Percentiles rank a stretch among this genome's conserved stretches.
Conservation (phyloP, 2,113 vertebrate genomes). For the Illadopsis cleaveri region DNA sequence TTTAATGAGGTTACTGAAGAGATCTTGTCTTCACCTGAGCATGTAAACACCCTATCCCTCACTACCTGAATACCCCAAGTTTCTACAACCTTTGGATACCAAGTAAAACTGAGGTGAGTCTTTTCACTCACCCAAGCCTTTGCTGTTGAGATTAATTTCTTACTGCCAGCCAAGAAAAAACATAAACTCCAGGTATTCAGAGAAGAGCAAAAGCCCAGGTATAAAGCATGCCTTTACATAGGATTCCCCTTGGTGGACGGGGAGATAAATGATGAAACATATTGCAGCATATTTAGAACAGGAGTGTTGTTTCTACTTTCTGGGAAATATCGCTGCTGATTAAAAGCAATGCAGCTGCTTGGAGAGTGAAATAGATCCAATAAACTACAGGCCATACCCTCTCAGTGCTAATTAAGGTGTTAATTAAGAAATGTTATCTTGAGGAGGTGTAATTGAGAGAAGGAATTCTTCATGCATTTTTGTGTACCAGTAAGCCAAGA, state of each 20-base stretch:
- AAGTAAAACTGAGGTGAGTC: background rate
- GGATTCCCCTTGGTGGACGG: background rate
- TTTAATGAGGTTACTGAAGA: background rate
- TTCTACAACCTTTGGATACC: background rate
- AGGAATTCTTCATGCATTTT: background rate
- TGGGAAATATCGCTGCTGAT: conserved; percentile 22
- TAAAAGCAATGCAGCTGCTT: conserved; percentile 54
- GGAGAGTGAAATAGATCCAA: conserved; percentile 38
- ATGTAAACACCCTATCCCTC: background rate
- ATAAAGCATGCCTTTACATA: background rate
- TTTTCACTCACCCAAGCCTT: background rate
- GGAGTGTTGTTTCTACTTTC: conserved; percentile 1
- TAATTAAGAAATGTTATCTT: conserved; percentile 62
- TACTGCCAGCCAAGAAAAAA: background rate
- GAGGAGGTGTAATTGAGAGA: background rate
- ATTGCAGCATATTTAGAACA: background rate
- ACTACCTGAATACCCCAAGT: background rate
- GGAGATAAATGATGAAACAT: conserved; percentile 26
- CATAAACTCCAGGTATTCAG: background rate
- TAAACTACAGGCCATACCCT: conserved; percentile 42
- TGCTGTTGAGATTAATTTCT: background rate
- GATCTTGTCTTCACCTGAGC: background rate
- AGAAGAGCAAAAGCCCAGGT: background rate
- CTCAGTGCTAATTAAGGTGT: conserved; percentile 61
- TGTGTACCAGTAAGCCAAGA: background rate